Conservation (phyloP, 2,888 invertebrate genomes). For the Vesta saturnalis region DNA sequence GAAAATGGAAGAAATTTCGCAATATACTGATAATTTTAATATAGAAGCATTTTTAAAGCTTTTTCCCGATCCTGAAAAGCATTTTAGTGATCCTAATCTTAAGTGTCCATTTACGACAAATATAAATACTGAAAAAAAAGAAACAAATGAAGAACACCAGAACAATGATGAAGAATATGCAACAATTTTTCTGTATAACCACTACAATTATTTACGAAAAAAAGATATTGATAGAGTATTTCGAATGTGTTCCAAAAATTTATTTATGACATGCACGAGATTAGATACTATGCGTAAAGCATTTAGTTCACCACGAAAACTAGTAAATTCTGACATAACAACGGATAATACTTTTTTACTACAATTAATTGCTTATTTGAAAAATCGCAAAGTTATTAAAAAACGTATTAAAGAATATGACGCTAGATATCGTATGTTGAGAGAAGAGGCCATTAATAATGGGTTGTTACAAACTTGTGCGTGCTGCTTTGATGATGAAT, state of each 20-base stretch:
- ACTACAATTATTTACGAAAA: slow-evolving; percentile 49
- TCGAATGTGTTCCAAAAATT: slow-evolving; percentile 45
- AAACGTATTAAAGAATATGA: slow-evolving; percentile 51
- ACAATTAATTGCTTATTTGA: slow-evolving; percentile 55
- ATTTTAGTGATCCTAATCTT: slow-evolving; percentile 47
- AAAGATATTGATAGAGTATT: slow-evolving; percentile 51
- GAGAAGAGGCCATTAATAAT: slow-evolving; percentile 56
- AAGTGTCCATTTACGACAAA: slow-evolving; percentile 40
- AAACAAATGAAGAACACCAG: slow-evolving; percentile 35
- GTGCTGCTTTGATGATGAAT: slow-evolving; percentile 67
- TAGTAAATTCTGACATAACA: slow-evolving; percentile 30
- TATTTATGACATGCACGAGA: slow-evolving; percentile 48
- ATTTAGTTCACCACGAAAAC: slow-evolving; percentile 42
- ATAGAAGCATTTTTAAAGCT: slow-evolving; percentile 49
- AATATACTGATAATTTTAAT: slow-evolving; percentile 48
- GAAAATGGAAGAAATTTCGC: slow-evolving; percentile 43
- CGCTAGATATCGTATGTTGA: slow-evolving; percentile 50
- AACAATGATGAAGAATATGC: slow-evolving; percentile 48
- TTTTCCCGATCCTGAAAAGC: slow-evolving; percentile 50
- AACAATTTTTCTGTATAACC: slow-evolving; percentile 51
- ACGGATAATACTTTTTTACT: slow-evolving; percentile 46
- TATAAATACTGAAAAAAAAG: slow-evolving; percentile 13
- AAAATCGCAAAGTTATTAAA: slow-evolving; percentile 54
- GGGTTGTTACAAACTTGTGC: slow-evolving; percentile 61
- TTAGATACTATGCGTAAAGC: slow-evolving; percentile 49